These are phyloP conservation scores for Cyclophora albipunctata DNA, from an alignment of 2,888 invertebrate species.

Conservation along the genomic window DNA sequence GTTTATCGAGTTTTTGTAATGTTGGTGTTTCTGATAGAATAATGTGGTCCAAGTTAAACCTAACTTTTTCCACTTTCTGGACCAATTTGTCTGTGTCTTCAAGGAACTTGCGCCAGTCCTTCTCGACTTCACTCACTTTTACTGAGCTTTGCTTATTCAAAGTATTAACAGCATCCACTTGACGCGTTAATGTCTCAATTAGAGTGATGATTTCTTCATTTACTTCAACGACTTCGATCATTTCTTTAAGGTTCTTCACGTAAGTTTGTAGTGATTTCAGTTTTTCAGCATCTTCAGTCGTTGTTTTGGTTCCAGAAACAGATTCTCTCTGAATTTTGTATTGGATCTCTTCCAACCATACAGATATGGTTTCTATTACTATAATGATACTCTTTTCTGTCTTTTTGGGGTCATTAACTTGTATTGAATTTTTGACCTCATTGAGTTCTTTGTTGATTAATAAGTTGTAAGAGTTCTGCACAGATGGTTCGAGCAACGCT, in stretches of 20 bases:
- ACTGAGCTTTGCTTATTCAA: slow-evolving; percentile 66
- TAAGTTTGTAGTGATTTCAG: slow-evolving; percentile 68
- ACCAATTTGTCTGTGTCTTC: slow-evolving; percentile 77
- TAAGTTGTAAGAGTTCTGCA: slow-evolving; percentile 59
- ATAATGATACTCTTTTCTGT: slow-evolving; percentile 83
- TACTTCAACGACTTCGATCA: slow-evolving; percentile 80
- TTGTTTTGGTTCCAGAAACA: slow-evolving; percentile 30
- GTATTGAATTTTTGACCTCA: slow-evolving; percentile 75
- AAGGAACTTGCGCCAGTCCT: slow-evolving; percentile 83
- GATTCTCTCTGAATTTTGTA: slow-evolving; percentile 79
- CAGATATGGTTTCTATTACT: slow-evolving; percentile 86
- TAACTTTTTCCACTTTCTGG: slow-evolving; percentile 64
- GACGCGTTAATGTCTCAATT: slow-evolving; percentile 77
- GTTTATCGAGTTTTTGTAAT: slow-evolving; percentile 78
- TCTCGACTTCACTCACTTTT: slow-evolving; percentile 74
- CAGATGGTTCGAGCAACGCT: slow-evolving; percentile 53
- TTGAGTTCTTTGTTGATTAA: slow-evolving; percentile 78
- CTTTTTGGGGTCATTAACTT: slow-evolving; percentile 70
- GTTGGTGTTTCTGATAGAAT: slow-evolving; percentile 79
- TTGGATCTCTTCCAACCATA: slow-evolving; percentile 90
- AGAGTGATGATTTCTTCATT: slow-evolving; percentile 80
- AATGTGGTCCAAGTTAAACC: slow-evolving; percentile 71
- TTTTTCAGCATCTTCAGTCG: slow-evolving; percentile 43
- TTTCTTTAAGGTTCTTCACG: slow-evolving; percentile 75
- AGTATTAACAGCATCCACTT: slow-evolving; percentile 81